Base-by-base conservation (phyloP, 2,888 invertebrate species). In the Lathronympha strigana region DNA sequence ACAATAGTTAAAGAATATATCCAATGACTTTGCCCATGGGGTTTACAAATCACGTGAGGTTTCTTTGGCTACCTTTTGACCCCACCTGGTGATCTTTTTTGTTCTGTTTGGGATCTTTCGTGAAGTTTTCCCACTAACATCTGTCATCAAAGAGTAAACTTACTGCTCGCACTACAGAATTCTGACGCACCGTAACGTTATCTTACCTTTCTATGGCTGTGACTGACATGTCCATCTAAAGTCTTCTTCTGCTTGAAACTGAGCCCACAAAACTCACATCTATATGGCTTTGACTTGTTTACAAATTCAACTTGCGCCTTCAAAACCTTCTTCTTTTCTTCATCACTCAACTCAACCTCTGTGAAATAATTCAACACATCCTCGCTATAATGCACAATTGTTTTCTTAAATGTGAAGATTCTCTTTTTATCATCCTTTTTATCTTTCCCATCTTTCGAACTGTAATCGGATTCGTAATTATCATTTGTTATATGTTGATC, bases 151-250 rank as follows among this genome's bases (percentile, higher is more conserved):
- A n/a, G n/a, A n/a, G n/a, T n/a, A n/a, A n/a, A n/a, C n/a, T n/a
- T n/a, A n/a, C n/a, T n/a, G n/a, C n/a, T n/a, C n/a, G n/a, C n/a
- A n/a, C n/a, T n/a, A n/a, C n/a, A n/a, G n/a, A n/a, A n/a, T n/a
- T n/a, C n/a, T n/a, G n/a, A n/a, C n/a, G n/a, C n/a, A n/a, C n/a
- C n/a, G n/a, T n/a, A n/a, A n/a, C n/a, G n/a, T n/a, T n/a, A 38
- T 33, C 33, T 25, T 47, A 54, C 62, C 54, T 43, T 49, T 45
- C 31, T 57, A 19, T 57, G 57, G 9, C 57, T 57, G 21, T 57
- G 57, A 11, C 4, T 45, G 2, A 57, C 31, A 31, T 57, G 57
- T n/a, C 31, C 21, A 31, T 19, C 19, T 21, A 57, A 57, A 21
- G 57, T 19, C n/a, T 57, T 57, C 11, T 21, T 57, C n/a, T 43